Base-by-base conservation (phyloP, 1,140 invertebrate species). In the Thaumatotibia leucotreta region DNA sequence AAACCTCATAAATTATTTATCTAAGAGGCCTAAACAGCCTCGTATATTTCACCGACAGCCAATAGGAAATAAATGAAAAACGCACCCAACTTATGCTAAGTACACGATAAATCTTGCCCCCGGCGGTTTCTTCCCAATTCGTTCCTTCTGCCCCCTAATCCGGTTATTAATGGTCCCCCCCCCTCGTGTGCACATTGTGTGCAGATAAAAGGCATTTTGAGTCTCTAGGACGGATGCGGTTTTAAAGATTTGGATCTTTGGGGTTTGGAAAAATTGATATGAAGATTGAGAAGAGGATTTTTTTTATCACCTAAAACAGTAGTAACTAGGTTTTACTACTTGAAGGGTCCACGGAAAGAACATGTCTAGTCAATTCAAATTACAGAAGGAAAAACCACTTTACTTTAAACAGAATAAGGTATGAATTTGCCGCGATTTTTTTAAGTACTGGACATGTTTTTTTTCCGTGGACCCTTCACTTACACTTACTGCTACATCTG, bases 151-250 rank as follows among this genome's bases (percentile, higher is more conserved):
- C 69, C 80, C 84, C 83, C 77, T 89, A 89, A 87, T 86, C 86
- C 82, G 63, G 73, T 89, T 89, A 89, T 89, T 87, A 86, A 89
- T 89, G 86, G 86, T 84, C 80, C 77, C 77, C 78, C 52, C 82
- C 74, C 70, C 78, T 77, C 74, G 72, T 79, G 74, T 84, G 67
- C 75, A 78, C 77, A 82, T 75, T 76, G 71, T 75, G 54, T 73
- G 67, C 69, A 73, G 75, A 76, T 75, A 73, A 73, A 66, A 61
- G 64, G 67, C 63, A n/a, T 72, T 72, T 64, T 63, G 50, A 17
- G 23, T 33, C 17, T 32, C 20, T 33, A 49, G 9, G 33, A 24
- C 23, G n/a, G 27, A 29, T 58, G 52, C 14, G 52, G 52, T 58
- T 17, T 45, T 45, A 20, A 20, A 45, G 39, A 45, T 45, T 45